Evolutionary conservation across 1,140 invertebrate genomes (phyloP), one percentile per base, ranked within the genome.

Genomic region (Protaetia brevitarsis): DNA sequence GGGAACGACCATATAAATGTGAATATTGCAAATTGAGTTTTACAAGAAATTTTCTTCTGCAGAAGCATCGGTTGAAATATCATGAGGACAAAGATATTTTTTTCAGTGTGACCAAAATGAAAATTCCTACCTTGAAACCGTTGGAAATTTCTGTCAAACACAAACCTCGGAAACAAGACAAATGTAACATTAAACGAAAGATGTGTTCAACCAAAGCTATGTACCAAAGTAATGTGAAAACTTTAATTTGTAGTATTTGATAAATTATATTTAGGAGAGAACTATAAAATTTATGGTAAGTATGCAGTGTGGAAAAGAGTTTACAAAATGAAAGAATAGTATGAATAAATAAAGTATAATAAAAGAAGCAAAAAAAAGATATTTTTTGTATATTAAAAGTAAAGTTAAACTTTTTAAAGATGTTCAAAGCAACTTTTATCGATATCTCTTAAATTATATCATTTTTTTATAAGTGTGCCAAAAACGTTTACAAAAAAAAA

Each of bases 41-140:
- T 67, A 79, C 78, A 7, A 69, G 78, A 27, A 80, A 79, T 58
- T 79, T 78, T 66, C 67, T 80, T 13, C 66, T 80, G 36, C 74
- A 77, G 68, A 80, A 79, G 67, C 79, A 80, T 68, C 56, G 72
- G 37, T 36, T 63, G 2, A 77, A 77, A 71, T 34, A 73, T 34
- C 75, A 77, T 36, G 10, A 13, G 7, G 7, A 62, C 8, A 11
- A 21, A 19, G 28, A 64, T 29, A 13, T 64, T 2, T 10, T 41
- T 36, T 28, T 63, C 19, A 26, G 28, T 63, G 29, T 1, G 16
- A 34, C 10, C 23, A 67, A 63, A 58, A 59, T 51, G 21, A 63
- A 61, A 64, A 37, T 68, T 19, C 63, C 67, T 26, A 8, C n/a
- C 34, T 37, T 68, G 19, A 68, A 65, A 28, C 67, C 66, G 11